A percentile compares a stretch with the other conserved stretches of the same genome.
phyloP scores from a whole-genome alignment of 2,797 vertebrate species.

The Xerus rutilus region DNA sequence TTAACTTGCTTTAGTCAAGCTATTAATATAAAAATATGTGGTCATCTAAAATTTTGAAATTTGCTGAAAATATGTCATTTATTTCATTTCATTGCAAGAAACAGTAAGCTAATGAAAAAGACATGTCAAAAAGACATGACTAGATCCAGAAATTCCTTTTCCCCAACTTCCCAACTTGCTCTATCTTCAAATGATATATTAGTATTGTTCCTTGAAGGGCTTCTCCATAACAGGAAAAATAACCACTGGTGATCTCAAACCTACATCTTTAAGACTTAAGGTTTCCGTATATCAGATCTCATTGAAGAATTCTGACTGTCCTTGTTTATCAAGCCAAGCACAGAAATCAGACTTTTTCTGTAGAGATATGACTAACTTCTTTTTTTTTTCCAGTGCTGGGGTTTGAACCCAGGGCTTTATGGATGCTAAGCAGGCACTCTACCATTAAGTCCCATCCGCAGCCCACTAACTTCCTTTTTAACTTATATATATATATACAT shows the following conservation, averaged over 20 bases:
- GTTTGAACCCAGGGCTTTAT: too few species aligned
- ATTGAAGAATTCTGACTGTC: background rate
- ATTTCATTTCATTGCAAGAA: background rate
- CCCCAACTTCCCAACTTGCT: background rate
- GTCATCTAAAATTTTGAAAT: background rate
- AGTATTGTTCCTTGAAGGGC: background rate
- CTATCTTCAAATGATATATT: background rate
- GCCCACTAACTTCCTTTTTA: background rate
- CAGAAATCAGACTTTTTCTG: conserved; percentile 1
- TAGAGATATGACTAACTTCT: background rate
- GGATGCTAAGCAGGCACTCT: too few species aligned
- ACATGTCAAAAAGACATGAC: background rate
- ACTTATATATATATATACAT: background rate
- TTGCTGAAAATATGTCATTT: background rate
- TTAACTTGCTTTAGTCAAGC: conserved; percentile 4
- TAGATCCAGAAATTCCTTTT: background rate
- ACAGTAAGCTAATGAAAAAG: background rate
- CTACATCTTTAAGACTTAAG: background rate
- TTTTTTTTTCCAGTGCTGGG: too few species aligned
- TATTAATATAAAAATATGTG: background rate
- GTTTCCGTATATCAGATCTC: background rate
- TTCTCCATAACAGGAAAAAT: background rate
- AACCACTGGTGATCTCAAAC: background rate
- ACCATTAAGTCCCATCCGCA: too few species aligned
- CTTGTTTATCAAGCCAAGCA: background rate